Evolutionary conservation across 64 coral and sea anemone genomes (phyloP), one percentile per base, ranked within the genome.

Genomic region (Pachyseris speciosa): DNA sequence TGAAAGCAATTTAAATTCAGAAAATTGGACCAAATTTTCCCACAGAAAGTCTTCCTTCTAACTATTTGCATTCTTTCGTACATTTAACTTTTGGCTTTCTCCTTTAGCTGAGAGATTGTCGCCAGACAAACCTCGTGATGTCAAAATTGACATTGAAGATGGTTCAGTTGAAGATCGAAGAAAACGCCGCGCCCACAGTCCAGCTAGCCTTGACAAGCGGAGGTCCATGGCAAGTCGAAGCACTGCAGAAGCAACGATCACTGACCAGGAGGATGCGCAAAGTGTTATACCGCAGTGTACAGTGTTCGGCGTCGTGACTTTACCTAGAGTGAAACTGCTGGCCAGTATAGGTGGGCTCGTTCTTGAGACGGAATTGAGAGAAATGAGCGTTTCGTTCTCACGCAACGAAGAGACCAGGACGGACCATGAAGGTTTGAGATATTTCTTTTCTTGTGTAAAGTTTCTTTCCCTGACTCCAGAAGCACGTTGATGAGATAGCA

Each of bases 281-380:
- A 63, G 34, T 90, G 52, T 85, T 9, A 67, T 90, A n/a, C 93
- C 96, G 19, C 73, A 87, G 27, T 78, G 83, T 32, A 90, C 77
- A 44, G 45, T 99, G 32, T 69, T 91, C 24, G 93, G 94, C 40
- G 86, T 99, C 40, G 90, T 99, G 6, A 93, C 93, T 1, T 75
- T 99, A 29, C 97, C 90, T 1, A 80, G 93, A 47, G 83, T 87
- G 17, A 91, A 91, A 30, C 89, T 95, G 63, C 55, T 99, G 61
- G 94, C 97, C 51, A 92, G 90, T 11, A 92, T 99, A 42, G 97
- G 97, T 9, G 97, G 89, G 44, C 94, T 99, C 30, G 33, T 89
- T 30, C 67, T 95, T 33, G 93, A 99, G 67, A 99, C 94, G 31
- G 93, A 99, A 26, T 85, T 99, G 24, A 93, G 84, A 88, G 90